A percentile compares a stretch with the other conserved stretches of the same genome.
Evolutionary conservation across 2,797 vertebrate species (phyloP).

Genomic region (Poeciliopsis paucimaculata): DNA sequence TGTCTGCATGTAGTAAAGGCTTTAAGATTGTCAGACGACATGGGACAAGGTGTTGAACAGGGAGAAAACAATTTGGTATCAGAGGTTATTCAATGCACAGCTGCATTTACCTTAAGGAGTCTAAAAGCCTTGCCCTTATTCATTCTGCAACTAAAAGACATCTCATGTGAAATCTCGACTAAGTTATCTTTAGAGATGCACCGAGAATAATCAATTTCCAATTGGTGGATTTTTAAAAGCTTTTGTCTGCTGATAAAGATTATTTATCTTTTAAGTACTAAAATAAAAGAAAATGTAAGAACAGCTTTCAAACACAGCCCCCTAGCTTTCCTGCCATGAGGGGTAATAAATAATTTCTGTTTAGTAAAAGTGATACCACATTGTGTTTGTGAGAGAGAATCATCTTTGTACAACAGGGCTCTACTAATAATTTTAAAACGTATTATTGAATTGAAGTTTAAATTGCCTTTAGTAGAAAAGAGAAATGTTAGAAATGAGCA

Average conservation of each 20-base stretch:
- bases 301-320: not conserved
- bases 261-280: not conserved
- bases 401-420: not conserved
- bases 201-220: not conserved
- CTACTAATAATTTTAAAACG: not conserved
- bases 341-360: not conserved
- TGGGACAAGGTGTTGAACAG: slow-evolving; percentile 41
- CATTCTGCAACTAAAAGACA: slow-evolving; percentile 19
- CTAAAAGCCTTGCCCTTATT: slow-evolving; percentile 33
- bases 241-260: not conserved
- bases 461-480: not conserved
- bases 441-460: not conserved
- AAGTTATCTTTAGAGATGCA: not conserved
- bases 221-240: not conserved
- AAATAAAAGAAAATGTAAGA: not conserved
- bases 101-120: slow-evolving; percentile 42
- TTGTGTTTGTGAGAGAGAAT: not conserved
- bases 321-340: not conserved
- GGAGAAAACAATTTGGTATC: slow-evolving; percentile 17
- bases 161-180: not conserved
- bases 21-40: slow-evolving; percentile 58
- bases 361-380: not conserved
- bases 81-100: slow-evolving; percentile 49
- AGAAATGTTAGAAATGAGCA: not conserved
- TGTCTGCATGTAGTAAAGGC: slow-evolving; percentile 70